These are phyloP conservation scores for Enteromius treurensis DNA, from an alignment of 2,797 vertebrate species.

Conservation along the genomic window DNA sequence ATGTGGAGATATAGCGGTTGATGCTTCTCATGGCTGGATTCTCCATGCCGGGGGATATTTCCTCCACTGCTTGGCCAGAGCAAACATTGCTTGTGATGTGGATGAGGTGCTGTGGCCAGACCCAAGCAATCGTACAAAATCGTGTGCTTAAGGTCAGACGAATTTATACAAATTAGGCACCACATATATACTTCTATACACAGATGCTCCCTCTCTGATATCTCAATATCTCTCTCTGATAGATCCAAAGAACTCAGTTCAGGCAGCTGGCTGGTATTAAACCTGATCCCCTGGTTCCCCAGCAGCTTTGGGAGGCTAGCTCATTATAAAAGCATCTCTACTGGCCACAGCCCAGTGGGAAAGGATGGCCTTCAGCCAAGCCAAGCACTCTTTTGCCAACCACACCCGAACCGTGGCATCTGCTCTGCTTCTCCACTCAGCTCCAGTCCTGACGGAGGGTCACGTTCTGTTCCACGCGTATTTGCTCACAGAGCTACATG, in stretches of 20 bases:
- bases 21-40: too few species aligned
- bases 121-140: background rate
- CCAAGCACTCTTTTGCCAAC: conserved; percentile 75
- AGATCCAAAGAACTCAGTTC: conserved; percentile 50
- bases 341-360: conserved; percentile 71
- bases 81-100: too few species aligned
- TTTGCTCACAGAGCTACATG: conserved; percentile 31
- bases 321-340: conserved; percentile 79
- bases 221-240: conserved; percentile 45
- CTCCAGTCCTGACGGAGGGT: conserved; percentile 65
- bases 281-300: conserved; percentile 77
- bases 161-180: background rate
- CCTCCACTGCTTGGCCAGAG: too few species aligned
- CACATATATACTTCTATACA: background rate
- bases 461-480: conserved; percentile 62
- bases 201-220: conserved; percentile 37
- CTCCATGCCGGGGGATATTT: too few species aligned
- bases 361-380: conserved; percentile 76
- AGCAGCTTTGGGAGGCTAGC: conserved; percentile 76
- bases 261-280: conserved; percentile 81
- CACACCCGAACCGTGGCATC: conserved; percentile 75
- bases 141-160: background rate
- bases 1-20: too few species aligned
- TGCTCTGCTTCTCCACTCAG: conserved; percentile 65
- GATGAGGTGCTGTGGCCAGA: too few species aligned